Percentiles rank a stretch among this genome's conserved stretches.
Evolutionary conservation across 2,113 vertebrate species (phyloP).

Genomic region (Struthio camelus): DNA sequence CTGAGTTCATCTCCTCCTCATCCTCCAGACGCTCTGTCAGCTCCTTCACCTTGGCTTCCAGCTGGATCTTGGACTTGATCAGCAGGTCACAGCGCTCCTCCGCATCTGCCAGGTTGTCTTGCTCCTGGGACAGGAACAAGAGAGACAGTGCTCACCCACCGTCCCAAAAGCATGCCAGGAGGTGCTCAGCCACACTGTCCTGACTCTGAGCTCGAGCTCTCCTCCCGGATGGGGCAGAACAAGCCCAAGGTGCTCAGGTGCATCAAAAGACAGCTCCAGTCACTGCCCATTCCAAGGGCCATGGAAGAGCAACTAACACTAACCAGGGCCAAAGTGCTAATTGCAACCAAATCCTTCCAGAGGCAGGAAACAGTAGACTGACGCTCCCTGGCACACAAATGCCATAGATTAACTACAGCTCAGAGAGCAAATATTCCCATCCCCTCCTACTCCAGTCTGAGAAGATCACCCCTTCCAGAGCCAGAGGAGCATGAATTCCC

Average conservation of each 20-base stretch:
- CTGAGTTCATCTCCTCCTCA: slow-evolving; percentile 88
- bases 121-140: slow-evolving; percentile 78
- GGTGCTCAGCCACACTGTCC: not conserved
- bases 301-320: not conserved
- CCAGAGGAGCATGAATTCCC: not conserved
- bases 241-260: not conserved
- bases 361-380: not conserved
- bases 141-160: not conserved
- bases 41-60: slow-evolving; percentile 92
- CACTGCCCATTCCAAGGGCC: accelerated
- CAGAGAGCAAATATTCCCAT: not conserved
- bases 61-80: slow-evolving; percentile 93
- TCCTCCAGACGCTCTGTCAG: slow-evolving; percentile 88
- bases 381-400: not conserved
- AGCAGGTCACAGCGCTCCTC: slow-evolving; percentile 93
- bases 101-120: slow-evolving; percentile 92
- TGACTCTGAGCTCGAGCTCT: not conserved
- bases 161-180: not conserved
- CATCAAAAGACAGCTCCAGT: not conserved
- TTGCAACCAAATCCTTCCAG: not conserved
- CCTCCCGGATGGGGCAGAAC: not conserved
- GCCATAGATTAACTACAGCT: not conserved
- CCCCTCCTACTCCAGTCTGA: not conserved
- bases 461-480: not conserved
- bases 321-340: not conserved